phyloP scores from a whole-genome alignment of 2,113 vertebrate species.

The Odocoileus hemionus region DNA sequence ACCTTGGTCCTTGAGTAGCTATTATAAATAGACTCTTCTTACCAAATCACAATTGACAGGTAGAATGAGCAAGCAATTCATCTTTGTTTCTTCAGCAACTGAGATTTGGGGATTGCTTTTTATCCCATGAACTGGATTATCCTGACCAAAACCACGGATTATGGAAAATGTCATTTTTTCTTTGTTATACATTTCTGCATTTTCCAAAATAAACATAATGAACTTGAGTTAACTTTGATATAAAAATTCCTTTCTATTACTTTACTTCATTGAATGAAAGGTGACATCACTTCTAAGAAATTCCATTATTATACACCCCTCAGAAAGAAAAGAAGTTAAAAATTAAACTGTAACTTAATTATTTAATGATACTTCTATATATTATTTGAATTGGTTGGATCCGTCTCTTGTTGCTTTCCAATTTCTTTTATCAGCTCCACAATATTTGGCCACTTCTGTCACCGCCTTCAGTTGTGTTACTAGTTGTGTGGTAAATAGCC shows the following conservation, averaged over 20 bases:
- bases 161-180: neutral
- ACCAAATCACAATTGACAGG: neutral
- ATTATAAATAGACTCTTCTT: neutral
- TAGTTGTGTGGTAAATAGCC: neutral
- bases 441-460: neutral
- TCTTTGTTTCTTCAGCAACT: neutral
- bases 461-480: neutral
- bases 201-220: neutral
- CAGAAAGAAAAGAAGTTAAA: neutral
- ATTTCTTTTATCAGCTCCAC: neutral
- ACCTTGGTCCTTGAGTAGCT: neutral
- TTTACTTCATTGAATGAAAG: neutral
- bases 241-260: neutral
- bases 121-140: neutral
- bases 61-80: neutral
- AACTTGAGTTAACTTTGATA: neutral
- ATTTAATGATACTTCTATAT: neutral
- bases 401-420: neutral
- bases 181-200: neutral
- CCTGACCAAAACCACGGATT: neutral
- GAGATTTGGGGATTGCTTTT: neutral
- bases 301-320: neutral
- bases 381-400: neutral
- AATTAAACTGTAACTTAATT: neutral
- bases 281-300: neutral